phyloP scores from a whole-genome alignment of 2,888 invertebrate species.

The Eilema depressum region DNA sequence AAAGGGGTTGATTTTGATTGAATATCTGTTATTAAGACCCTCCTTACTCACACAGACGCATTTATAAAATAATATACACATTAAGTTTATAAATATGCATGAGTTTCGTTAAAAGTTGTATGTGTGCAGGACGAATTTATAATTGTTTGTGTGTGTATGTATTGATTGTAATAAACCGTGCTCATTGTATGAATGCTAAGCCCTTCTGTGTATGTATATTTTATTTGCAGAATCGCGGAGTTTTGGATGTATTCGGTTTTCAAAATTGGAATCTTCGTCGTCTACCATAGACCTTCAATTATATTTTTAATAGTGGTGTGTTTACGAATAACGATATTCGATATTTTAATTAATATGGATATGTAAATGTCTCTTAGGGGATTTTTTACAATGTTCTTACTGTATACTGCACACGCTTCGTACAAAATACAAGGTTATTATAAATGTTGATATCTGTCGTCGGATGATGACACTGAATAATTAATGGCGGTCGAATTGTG shows the following conservation, averaged over 20 bases:
- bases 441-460: constrained; percentile 51
- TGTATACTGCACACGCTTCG: constrained; percentile 30
- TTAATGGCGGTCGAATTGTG: constrained; percentile 70
- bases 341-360: not conserved
- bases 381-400: constrained; percentile 23
- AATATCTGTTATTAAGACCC: constrained; percentile 87
- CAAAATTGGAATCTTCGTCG: constrained; percentile 10
- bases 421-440: constrained; percentile 51
- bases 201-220: constrained; percentile 26
- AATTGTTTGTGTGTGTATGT: constrained; percentile 54
- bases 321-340: constrained; percentile 7
- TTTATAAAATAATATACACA: constrained; percentile 84
- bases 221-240: constrained; percentile 12
- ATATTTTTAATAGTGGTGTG: constrained; percentile 8
- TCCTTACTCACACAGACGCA: constrained; percentile 74
- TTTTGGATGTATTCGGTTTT: constrained; percentile 25
- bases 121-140: constrained; percentile 63
- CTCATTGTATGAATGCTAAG: constrained; percentile 50
- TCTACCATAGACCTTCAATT: constrained; percentile 6
- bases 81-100: constrained; percentile 86
- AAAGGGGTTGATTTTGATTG: constrained; percentile 86
- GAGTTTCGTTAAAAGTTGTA: constrained; percentile 79
- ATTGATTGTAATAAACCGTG: constrained; percentile 56
- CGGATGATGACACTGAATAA: constrained; percentile 74
- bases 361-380: not conserved